phyloP scores from a whole-genome alignment of 2,797 vertebrate genomes.

The Myotis vivesi region DNA sequence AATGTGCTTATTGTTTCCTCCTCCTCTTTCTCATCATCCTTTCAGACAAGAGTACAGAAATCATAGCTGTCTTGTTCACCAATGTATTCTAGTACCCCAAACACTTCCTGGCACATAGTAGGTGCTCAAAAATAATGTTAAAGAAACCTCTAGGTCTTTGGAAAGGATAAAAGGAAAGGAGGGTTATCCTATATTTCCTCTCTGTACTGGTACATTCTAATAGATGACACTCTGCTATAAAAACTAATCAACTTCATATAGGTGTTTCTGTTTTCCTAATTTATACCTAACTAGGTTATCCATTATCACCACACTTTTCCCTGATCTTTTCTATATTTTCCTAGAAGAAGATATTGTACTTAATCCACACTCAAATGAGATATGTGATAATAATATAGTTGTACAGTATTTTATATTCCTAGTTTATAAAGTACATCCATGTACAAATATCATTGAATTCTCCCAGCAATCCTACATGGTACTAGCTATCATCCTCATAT shows the following conservation, averaged over 20 bases:
- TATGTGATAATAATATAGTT: background rate
- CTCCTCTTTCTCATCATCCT: background rate
- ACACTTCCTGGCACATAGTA: background rate
- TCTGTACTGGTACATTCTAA: background rate
- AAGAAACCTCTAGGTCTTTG: background rate
- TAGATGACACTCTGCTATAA: background rate
- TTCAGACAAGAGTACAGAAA: background rate
- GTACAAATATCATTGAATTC: background rate
- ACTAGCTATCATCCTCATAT: background rate
- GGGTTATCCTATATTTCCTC: background rate
- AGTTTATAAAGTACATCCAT: background rate
- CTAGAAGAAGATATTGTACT: background rate
- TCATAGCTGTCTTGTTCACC: background rate
- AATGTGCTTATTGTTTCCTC: background rate
- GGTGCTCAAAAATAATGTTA: background rate
- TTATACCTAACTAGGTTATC: background rate
- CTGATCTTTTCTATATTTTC: background rate
- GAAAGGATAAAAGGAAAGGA: background rate
- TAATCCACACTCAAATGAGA: background rate
- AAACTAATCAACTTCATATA: background rate
- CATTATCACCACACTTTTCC: background rate
- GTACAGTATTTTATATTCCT: background rate
- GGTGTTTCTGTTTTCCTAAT: background rate
- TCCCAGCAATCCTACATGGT: background rate
- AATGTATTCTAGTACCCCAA: background rate